Conservation (phyloP, 2,888 invertebrate genomes). For the Xestoiulus laeticollis region DNA sequence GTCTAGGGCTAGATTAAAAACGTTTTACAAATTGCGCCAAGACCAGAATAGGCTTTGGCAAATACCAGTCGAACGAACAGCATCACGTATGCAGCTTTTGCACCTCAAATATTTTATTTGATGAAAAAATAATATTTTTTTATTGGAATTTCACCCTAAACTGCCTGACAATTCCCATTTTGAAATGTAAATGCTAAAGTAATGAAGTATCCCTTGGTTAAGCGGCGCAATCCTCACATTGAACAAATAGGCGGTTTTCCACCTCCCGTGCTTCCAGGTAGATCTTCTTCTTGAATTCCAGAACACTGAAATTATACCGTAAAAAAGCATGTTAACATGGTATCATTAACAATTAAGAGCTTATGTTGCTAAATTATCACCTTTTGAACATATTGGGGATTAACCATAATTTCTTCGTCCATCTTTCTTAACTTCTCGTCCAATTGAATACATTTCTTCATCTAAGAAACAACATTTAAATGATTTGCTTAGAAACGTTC, state of each 20-base stretch:
- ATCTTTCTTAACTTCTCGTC: conserved; percentile 89
- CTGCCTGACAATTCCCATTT: neutral
- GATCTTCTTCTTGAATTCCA: conserved; percentile 61
- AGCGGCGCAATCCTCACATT: conserved; percentile 53
- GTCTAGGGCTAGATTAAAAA: conserved; percentile 45
- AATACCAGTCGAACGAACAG: conserved; percentile 9
- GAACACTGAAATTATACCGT: conserved; percentile 58
- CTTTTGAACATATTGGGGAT: conserved; percentile 79
- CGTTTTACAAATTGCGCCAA: neutral
- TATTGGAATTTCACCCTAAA: conserved; percentile 1
- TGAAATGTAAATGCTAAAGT: conserved; percentile 36
- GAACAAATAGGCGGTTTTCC: conserved; percentile 58
- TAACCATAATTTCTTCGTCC: conserved; percentile 94
- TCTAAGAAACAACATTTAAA: conserved; percentile 67
- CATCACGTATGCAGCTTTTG: conserved; percentile 4
- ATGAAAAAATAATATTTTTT: conserved; percentile 5
- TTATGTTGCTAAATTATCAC: conserved; percentile 57
- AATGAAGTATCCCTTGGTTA: conserved; percentile 27
- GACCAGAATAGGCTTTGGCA: neutral
- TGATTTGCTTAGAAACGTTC: neutral
- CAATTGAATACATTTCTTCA: conserved; percentile 84
- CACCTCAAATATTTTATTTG: conserved; percentile 2
- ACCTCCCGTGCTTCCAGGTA: conserved; percentile 57
- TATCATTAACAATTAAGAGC: too few species aligned
- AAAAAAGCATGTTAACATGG: too few species aligned